These are phyloP conservation scores for Enchytraeus crypticus DNA, from an alignment of 2,888 invertebrate genomes.

Conservation along the genomic window DNA sequence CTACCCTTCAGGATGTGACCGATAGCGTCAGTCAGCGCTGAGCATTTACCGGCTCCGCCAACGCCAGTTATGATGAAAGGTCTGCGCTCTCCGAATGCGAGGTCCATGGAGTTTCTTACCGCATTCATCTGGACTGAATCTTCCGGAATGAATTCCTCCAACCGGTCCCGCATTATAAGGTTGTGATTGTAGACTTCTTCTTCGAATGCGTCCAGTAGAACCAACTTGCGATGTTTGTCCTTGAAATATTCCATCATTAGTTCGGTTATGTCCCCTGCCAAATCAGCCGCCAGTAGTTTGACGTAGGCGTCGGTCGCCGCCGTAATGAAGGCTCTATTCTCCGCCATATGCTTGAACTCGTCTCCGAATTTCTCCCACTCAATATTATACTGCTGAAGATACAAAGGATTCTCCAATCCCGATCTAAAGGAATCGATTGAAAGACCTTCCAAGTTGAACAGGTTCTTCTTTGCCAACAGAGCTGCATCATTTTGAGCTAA, in stretches of 20 bases:
- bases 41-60: not conserved
- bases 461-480: not conserved
- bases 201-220: not conserved
- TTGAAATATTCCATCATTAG: slow-evolving; percentile 1
- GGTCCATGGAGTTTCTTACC: not conserved
- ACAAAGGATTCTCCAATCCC: slow-evolving; percentile 2
- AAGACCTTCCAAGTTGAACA: not conserved
- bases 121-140: not conserved
- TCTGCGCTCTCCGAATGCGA: not conserved
- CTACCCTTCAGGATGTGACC: too few species aligned
- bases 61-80: slow-evolving; percentile 3
- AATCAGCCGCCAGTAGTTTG: slow-evolving; percentile 12
- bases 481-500: too few species aligned
- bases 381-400: slow-evolving; percentile 17
- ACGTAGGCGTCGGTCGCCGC: slow-evolving; percentile 18
- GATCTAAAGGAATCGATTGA: not conserved
- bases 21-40: too few species aligned
- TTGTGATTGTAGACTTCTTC: slow-evolving; percentile 18
- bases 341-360: not conserved
- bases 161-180: not conserved
- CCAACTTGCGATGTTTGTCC: not conserved
- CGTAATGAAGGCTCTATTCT: slow-evolving; percentile 3
- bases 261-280: slow-evolving; percentile 14
- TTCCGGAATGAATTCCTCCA: not conserved
- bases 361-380: slow-evolving; percentile 12